Base-by-base conservation (phyloP, 2,888 invertebrate genomes). In the Corbicula japonica region DNA sequence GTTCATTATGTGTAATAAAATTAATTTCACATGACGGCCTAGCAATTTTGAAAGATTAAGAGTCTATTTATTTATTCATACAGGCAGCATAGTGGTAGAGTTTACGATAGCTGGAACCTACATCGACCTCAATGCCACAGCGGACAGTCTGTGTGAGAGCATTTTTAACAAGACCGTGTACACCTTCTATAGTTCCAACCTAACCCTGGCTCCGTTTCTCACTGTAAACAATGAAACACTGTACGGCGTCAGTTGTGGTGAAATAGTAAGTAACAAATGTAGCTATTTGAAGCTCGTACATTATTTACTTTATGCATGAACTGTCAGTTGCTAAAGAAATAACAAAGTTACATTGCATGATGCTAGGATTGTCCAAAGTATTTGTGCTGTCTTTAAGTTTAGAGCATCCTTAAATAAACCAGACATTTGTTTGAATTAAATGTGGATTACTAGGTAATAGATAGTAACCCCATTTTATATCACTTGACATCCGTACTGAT, bases 61-160 rank as follows among this genome's bases (percentile, higher is more conserved):
- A n/a, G n/a, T n/a, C n/a, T n/a, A n/a, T n/a, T n/a, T n/a, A n/a
- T n/a, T n/a, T n/a, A n/a, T n/a, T n/a, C n/a, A n/a, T 80, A 3
- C 77, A 88, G 88, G 88, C 2, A 88, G 88, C 71, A 86, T 88
- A 10, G 52, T 88, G n/a, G 86, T 87, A 5, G 84, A 83, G 0
- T 78, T 87, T 32, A 72, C 76, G 6, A 71, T 88, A 28, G 73
- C 71, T 32, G 88, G 88, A 6, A 74, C 70, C 21, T 60, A 38
- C 1, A 56, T 71, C 0, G 71, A 76, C 23, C 78, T 87, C 8
- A 86, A 85, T 48, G 44, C 74, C 0, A 85, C 86, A 28, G 71
- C 86, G 1, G 85, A 83, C 35, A 71, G 68, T n/a, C 65, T 86
- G n/a, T 88, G 87, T 82, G 76, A 75, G n/a, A 76, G 78, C 26